These are phyloP conservation scores for Xenus cinereus DNA, from an alignment of 2,113 vertebrate species.

Conservation along the genomic window DNA sequence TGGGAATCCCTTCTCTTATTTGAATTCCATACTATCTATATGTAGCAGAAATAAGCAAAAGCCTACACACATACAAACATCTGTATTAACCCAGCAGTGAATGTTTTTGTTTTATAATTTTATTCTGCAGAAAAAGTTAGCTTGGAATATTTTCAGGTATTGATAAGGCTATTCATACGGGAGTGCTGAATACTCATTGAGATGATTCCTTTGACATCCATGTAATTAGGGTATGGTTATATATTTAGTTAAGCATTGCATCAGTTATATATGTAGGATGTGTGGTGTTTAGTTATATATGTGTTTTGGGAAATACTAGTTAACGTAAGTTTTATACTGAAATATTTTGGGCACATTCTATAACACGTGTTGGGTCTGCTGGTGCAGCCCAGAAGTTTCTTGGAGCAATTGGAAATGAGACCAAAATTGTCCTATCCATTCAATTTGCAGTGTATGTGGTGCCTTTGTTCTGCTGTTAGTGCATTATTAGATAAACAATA, in stretches of 20 bases:
- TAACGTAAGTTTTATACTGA: neutral
- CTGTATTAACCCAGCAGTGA: neutral
- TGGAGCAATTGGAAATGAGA: neutral
- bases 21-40: neutral
- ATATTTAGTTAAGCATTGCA: neutral
- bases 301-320: neutral
- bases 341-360: neutral
- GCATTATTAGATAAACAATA: neutral
- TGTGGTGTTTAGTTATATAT: neutral
- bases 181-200: neutral
- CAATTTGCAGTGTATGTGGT: neutral
- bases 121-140: neutral
- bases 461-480: neutral
- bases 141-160: neutral
- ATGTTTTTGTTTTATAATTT: neutral
- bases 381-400: neutral
- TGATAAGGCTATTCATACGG: rapidly evolving
- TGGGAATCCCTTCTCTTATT: neutral
- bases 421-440: neutral
- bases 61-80: neutral
- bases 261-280: neutral
- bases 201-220: neutral
- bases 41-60: neutral
- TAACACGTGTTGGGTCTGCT: neutral
- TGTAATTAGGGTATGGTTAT: neutral